Conservation (phyloP, 2,797 vertebrate species). For the Lutra lutra region DNA sequence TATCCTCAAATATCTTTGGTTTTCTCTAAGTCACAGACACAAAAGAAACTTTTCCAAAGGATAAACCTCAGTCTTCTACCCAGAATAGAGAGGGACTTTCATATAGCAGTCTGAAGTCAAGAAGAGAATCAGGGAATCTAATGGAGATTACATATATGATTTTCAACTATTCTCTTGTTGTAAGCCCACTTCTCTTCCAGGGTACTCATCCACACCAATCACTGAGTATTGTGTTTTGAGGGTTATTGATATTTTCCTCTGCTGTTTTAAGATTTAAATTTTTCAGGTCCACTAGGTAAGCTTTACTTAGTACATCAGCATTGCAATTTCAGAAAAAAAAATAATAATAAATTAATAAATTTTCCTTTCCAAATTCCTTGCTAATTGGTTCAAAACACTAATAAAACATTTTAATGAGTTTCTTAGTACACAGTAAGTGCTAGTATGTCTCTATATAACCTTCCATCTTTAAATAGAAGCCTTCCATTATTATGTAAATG, state of each 20-base stretch:
- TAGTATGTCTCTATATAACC: not conserved
- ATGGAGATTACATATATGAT: not conserved
- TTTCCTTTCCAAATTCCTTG: not conserved
- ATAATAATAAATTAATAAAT: not conserved
- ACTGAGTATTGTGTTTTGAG: not conserved
- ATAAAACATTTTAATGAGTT: not conserved
- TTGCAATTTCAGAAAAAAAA: not conserved
- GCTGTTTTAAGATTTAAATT: not conserved
- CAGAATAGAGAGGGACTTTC: not conserved
- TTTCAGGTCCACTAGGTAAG: not conserved
- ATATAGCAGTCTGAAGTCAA: not conserved
- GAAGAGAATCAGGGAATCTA: not conserved
- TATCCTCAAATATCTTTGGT: not conserved
- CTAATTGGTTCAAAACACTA: not conserved
- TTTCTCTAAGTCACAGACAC: not conserved
- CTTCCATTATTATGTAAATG: not conserved
- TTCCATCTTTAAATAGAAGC: not conserved
- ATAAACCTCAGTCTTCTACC: not conserved
- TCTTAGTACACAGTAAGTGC: not conserved
- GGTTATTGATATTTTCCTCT: not conserved
- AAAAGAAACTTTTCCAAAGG: not conserved
- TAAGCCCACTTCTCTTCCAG: not conserved
- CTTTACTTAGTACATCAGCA: not conserved
- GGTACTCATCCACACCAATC: rapidly evolving
- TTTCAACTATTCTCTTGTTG: not conserved